Evolutionary conservation across 2,888 invertebrate species (phyloP), one percentile per base, ranked within the genome.

Genomic region (Lycophotia porphyrea): DNA sequence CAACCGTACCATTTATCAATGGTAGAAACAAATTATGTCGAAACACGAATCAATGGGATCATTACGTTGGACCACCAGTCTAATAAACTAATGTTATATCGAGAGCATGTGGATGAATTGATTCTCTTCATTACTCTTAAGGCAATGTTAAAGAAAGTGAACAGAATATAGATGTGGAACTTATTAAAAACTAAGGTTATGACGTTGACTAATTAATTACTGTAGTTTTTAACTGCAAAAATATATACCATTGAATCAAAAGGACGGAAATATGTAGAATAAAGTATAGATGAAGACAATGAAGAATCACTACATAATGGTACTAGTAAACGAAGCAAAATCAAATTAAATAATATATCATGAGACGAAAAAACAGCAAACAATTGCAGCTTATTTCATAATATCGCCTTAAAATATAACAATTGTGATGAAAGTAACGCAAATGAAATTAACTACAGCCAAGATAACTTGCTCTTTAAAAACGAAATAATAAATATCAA

Each of bases 41-140:
- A 74, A 74, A 71, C 55, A 67, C 76, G 70, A 81, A 82, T 85
- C 74, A 84, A 85, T 82, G 77, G 52, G 34, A 65, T 84, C 77
- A 82, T 85, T 82, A 85, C n/a, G 71, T 73, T 61, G 72, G 71
- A 71, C 65, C 69, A 72, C 74, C 73, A 68, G 66, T 65, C 49
- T 61, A 74, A 71, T 60, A 61, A 63, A 74, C 31, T 44, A 44
- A 69, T 60, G 18, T 64, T 65, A 61, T 39, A 77, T 72, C 47
- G 44, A 21, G 72, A 64, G 67, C 71, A 84, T 63, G 64, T 67
- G n/a, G n/a, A 77, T 34, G 34, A 63, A 63, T 63, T 69, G 42
- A 73, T 85, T 67, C 70, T 63, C 42, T 67, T 70, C 52, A 84
- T 67, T 73, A 71, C 5, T 71, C 11, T 73, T 71, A 66, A 42